phyloP scores from a whole-genome alignment of 2,888 invertebrate species.

The Tiliacea aurago region DNA sequence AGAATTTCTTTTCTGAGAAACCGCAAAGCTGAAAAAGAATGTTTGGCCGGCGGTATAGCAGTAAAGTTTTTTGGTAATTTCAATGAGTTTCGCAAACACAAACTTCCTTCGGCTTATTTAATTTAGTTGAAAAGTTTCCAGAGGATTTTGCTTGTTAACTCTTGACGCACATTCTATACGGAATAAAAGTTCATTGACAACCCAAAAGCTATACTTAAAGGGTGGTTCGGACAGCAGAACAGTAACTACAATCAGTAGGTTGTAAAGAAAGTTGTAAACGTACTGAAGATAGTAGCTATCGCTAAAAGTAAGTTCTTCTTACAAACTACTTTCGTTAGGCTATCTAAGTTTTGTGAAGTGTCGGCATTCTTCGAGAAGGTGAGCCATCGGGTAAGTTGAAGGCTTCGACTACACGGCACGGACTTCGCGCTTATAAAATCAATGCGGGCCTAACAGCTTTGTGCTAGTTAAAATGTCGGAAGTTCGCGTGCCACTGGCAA shows the following conservation, averaged over 20 bases:
- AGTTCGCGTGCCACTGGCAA: constrained; percentile 76
- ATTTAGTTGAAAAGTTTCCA: constrained; percentile 58
- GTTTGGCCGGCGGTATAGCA: constrained; percentile 41
- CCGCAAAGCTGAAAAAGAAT: constrained; percentile 48
- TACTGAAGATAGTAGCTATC: constrained; percentile 63
- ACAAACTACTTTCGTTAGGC: constrained; percentile 77
- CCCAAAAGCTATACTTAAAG: constrained; percentile 30
- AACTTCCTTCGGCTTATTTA: constrained; percentile 62
- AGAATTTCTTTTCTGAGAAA: constrained; percentile 27
- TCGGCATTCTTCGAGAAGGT: constrained; percentile 71
- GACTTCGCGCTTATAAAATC: constrained; percentile 79
- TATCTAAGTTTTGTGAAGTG: constrained; percentile 80
- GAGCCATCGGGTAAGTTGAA: constrained; percentile 73
- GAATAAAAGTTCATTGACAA: constrained; percentile 33
- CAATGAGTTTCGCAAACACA: constrained; percentile 55
- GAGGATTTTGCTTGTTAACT: constrained; percentile 63
- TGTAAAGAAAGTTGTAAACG: constrained; percentile 74
- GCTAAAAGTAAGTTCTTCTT: constrained; percentile 74
- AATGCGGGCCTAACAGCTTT: constrained; percentile 81
- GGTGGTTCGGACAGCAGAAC: constrained; percentile 52
- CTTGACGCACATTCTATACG: constrained; percentile 49
- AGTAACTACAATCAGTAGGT: constrained; percentile 69
- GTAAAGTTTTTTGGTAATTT: constrained; percentile 62
- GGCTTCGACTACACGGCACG: constrained; percentile 67
- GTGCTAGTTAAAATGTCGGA: constrained; percentile 79